Base-by-base conservation (phyloP, 2,888 invertebrate species). In the Drosophila eohydei region DNA sequence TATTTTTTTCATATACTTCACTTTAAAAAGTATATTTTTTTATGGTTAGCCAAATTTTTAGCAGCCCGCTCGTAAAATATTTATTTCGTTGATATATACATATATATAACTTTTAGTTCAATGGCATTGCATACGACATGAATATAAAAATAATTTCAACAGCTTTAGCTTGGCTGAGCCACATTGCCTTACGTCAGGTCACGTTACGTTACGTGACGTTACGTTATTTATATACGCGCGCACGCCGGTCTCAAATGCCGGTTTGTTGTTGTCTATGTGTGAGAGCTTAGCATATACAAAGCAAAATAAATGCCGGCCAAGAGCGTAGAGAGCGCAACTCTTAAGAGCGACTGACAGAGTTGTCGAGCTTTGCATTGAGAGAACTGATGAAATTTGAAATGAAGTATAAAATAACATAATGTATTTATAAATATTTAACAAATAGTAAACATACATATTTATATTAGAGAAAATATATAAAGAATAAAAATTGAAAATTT, bases 291-390 rank as follows among this genome's bases (percentile, higher is more conserved):
- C 59, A 36, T 32, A 57, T 34, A 38, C 9, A 57, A 75, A 76
- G 40, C 54, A 6, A 78, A 78, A 78, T 54, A 78, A 81, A 83
- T 59, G 88, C 88, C 78, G 85, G 84, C 48, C 46, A 46, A 62
- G 63, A 56, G 64, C 51, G 43, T 8, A 7, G 30, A 61, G 63
- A 55, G 60, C 36, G 5, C 3, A 21, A 21, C n/a, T 51, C 55
- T 70, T 78, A 81, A 84, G 85, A 84, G 70, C 40, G 4, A 1
- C 2, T 2, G 3, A 12, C 14, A 85, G 89, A 63, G 89, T 85
- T 88, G 89, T 36, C 84, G 21, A 70, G 56, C 28, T 43, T 8
- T 14, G 28, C 14, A 0, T 4, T 4, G 46, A 28, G 26, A 14
- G 30, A 30, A 30, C 3, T 30, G 6, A 30, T 30, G 30, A 3